Base-by-base conservation (phyloP, 2,888 invertebrate genomes). In the Ditula angustiorana region DNA sequence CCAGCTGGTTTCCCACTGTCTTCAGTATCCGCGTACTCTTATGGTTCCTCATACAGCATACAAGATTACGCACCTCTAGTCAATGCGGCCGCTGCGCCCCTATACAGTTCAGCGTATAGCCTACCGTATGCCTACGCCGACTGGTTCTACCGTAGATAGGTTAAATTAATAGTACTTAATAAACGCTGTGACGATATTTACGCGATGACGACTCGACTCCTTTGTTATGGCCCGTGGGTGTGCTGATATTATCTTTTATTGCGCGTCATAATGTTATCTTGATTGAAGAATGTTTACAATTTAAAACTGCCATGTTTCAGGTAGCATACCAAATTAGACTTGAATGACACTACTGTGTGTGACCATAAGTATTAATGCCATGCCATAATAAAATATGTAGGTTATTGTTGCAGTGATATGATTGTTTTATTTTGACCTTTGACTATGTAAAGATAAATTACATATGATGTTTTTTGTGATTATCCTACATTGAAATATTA, bases 21-120 rank as follows among this genome's bases (percentile, higher is more conserved):
- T 2, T 70, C 80, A 10, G 67, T 81, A 0, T 78, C 85, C 4
- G 78, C 82, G 4, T 86, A 71, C 47, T 61, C 68, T 2, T 69
- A 85, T 67, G 74, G 74, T 47, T 77, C 77, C 28, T 71, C 79
- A 0, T 87, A 83, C 65, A 79, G 35, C 37, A 55, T 68, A 13
- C 64, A 69, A 33, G 68, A 69, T 46, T 69, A 70, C 35, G 46
- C 53, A n/a, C 59, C 63, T 49, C 52, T 62, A 33, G 55, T 64
- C 41, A 66, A 50, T 28, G 26, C 65, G 0, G 44, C 63, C 0
- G 62, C 57, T 35, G 61, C 67, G 37, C 61, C 67, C n/a, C 24
- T 63, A 13, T 64, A 64, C 47, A 64, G 84, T 2, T 76, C 80
- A 4, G 58, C 78, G 2, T 81, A 81, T 56, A 80, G 67, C 19